These are phyloP conservation scores for Pherbina coryleti DNA, from an alignment of 2,888 invertebrate species.

Conservation along the genomic window DNA sequence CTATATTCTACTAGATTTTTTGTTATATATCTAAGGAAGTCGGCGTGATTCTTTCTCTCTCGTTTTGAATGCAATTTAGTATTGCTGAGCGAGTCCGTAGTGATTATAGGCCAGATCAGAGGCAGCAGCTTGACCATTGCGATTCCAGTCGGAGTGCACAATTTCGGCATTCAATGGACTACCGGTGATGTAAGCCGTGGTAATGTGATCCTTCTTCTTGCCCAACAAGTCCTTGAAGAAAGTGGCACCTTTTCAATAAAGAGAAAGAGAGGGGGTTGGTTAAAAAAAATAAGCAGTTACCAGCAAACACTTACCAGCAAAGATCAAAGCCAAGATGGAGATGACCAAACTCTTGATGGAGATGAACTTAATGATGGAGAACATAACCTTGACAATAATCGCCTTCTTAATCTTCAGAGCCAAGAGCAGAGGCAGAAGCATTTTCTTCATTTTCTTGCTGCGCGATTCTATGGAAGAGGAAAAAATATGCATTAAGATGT, in stretches of 20 bases:
- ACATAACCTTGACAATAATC: constrained; percentile 74
- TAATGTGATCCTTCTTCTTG: constrained; percentile 69
- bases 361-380: constrained; percentile 75
- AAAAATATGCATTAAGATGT: neutral
- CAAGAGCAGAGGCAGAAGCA: constrained; percentile 75
- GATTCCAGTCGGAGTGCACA: constrained; percentile 69
- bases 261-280: neutral
- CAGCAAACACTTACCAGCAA: constrained; percentile 71
- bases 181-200: constrained; percentile 70
- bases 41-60: neutral
- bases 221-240: constrained; percentile 69
- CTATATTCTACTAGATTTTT: constrained; percentile 18
- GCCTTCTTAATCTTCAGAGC: constrained; percentile 75
- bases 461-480: constrained; percentile 71
- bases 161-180: constrained; percentile 69
- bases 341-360: constrained; percentile 77
- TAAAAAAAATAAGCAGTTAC: neutral
- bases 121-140: constrained; percentile 68
- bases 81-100: constrained; percentile 68
- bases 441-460: constrained; percentile 74
- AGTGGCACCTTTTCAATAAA: constrained; percentile 68
- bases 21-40: constrained; percentile 18
- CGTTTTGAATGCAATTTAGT: constrained; percentile 52
- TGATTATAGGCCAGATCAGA: constrained; percentile 69
- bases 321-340: constrained; percentile 74